Evolutionary conservation across 2,888 invertebrate genomes (phyloP).

Genomic region (Sinohyriopsis cumingii): DNA sequence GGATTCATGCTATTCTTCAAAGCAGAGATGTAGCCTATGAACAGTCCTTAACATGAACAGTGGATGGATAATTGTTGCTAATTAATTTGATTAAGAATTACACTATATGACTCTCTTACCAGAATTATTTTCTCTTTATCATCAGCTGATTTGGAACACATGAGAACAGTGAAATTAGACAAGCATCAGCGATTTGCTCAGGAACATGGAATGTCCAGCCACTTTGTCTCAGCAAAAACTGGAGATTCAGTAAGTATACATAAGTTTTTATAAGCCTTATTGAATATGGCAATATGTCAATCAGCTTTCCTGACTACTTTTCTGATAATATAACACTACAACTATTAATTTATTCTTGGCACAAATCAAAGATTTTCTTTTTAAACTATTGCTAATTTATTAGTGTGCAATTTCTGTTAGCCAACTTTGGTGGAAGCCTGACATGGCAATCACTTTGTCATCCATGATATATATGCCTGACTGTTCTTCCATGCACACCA

Average conservation of each 20-base stretch:
- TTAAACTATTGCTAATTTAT: too few relatives aligned
- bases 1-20: too few relatives aligned
- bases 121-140: slow-evolving; percentile 5
- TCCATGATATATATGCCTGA: too few relatives aligned
- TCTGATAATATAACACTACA: neutral
- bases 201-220: slow-evolving; percentile 72
- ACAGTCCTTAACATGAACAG: too few relatives aligned
- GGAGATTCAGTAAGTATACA: slow-evolving; percentile 73
- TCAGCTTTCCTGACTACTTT: neutral
- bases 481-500: too few relatives aligned
- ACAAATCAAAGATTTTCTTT: too few relatives aligned
- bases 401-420: too few relatives aligned
- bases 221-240: slow-evolving; percentile 75
- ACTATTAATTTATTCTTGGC: neutral
- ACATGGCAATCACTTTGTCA: too few relatives aligned
- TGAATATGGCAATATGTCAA: neutral
- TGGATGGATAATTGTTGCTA: too few relatives aligned
- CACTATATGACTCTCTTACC: neutral
- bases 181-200: slow-evolving; percentile 73
- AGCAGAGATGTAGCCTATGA: too few relatives aligned
- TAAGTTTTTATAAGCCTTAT: neutral
- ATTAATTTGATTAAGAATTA: too few relatives aligned
- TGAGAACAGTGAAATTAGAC: slow-evolving; percentile 73
- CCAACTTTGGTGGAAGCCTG: too few relatives aligned
- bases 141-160: slow-evolving; percentile 74